Conservation (phyloP, 2,888 invertebrate species). For the Globia sparganii region DNA sequence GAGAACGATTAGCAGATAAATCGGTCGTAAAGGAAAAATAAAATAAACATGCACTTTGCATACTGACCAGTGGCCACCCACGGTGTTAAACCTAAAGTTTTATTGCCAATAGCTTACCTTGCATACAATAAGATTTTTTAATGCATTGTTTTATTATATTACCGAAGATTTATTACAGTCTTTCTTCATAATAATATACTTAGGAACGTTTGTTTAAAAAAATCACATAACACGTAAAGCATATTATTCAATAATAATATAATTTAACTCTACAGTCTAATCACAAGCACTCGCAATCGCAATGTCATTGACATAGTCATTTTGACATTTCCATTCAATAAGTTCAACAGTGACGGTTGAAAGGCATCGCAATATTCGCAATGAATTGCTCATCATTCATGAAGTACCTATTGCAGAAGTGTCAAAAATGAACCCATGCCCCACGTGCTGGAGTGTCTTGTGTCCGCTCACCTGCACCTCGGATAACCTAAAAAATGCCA, state of each 20-base stretch:
- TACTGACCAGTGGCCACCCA: conserved; percentile 46
- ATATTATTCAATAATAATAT: background rate
- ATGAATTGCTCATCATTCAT: background rate
- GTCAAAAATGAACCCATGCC: background rate
- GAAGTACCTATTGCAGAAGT: background rate
- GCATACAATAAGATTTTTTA: background rate
- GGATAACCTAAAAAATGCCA: no score
- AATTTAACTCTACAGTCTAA: background rate
- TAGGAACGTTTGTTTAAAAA: background rate
- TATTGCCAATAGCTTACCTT: conserved; percentile 20
- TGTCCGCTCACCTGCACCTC: no score
- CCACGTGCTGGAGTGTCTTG: no score
- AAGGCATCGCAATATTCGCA: background rate
- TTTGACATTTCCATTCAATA: background rate
- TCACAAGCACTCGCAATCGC: background rate
- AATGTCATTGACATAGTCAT: background rate
- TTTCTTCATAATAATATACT: background rate
- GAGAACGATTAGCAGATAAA: conserved; percentile 14
- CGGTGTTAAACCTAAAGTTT: conserved; percentile 22
- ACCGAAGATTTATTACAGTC: background rate
- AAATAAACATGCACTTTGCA: conserved; percentile 20
- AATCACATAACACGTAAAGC: no score
- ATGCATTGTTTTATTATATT: conserved; percentile 12
- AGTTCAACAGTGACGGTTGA: conserved; percentile 1
- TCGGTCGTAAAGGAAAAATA: conserved; percentile 10